phyloP scores from a whole-genome alignment of 30 jellyfish, hydroid and myxozoan species.

The Hydractinia symbiolongicarpus region DNA sequence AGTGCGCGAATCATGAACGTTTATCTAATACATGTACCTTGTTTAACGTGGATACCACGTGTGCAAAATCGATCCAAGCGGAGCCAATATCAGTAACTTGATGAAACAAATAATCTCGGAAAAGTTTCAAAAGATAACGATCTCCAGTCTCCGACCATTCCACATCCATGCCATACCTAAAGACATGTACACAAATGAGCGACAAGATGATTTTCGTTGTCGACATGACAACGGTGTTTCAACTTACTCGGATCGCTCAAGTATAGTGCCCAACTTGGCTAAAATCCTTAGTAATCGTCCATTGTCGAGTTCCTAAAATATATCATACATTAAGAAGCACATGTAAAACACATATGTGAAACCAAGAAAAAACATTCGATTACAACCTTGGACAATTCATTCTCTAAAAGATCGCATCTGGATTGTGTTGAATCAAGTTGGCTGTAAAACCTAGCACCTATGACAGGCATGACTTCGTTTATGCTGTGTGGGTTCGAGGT shows the following conservation, averaged over 20 bases:
- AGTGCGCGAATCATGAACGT: background rate
- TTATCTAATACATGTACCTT: constrained; percentile 34
- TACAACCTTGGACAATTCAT: constrained; percentile 74
- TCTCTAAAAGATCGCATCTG: constrained; percentile 62
- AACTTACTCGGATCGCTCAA: constrained; percentile 92
- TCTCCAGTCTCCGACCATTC: constrained; percentile 98
- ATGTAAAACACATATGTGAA: background rate
- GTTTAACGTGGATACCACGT: constrained; percentile 67
- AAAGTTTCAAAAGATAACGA: constrained; percentile 69
- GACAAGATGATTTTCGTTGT: background rate
- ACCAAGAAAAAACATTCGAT: too few relatives aligned
- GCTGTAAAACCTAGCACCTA: constrained; percentile 85
- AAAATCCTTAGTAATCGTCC: constrained; percentile 68
- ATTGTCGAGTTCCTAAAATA: constrained; percentile 68
- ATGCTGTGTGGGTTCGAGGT: constrained; percentile 67
- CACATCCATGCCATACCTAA: constrained; percentile 68
- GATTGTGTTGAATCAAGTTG: constrained; percentile 87
- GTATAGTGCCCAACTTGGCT: constrained; percentile 72
- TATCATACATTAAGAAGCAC: background rate
- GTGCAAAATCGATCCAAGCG: constrained; percentile 91
- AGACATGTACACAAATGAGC: background rate
- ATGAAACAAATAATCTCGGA: constrained; percentile 84
- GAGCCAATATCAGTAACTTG: constrained; percentile 81
- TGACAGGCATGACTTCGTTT: constrained; percentile 89
- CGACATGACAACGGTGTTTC: background rate